phyloP scores from a whole-genome alignment of 2,113 vertebrate genomes.

The Xiphorhynchus elegans region DNA sequence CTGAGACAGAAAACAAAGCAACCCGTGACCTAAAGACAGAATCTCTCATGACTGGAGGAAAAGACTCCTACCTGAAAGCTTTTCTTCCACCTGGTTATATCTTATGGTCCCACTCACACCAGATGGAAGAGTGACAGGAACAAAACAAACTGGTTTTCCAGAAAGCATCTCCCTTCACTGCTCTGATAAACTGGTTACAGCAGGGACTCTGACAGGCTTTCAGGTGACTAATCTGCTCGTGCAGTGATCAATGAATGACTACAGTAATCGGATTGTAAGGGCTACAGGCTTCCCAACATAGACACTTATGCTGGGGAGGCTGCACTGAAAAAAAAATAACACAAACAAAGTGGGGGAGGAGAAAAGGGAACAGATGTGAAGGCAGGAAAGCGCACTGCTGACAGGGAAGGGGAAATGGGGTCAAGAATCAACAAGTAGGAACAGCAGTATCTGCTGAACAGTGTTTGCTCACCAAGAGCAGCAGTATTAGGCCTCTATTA shows the following conservation, averaged over 20 bases:
- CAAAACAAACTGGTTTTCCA: constrained; percentile 12
- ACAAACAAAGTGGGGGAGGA: not conserved
- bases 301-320: constrained; percentile 1
- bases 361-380: constrained; percentile 13
- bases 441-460: not conserved
- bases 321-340: not conserved
- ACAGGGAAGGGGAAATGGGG: constrained; percentile 1
- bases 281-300: constrained; percentile 48
- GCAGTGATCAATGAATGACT: constrained; percentile 35
- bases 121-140: not conserved
- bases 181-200: constrained; percentile 24
- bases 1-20: not conserved
- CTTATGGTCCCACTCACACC: constrained; percentile 9
- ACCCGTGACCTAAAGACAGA: not conserved
- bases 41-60: not conserved
- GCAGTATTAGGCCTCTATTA: not conserved
- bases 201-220: constrained; percentile 35
- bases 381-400: not conserved
- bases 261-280: constrained; percentile 66
- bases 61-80: constrained; percentile 59
- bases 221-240: constrained; percentile 64
- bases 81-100: constrained; percentile 14
- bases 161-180: constrained; percentile 43
- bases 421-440: not conserved
- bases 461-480: not conserved